These are phyloP conservation scores for Aricia agestis DNA, from an alignment of 1,140 invertebrate genomes.

Conservation along the genomic window DNA sequence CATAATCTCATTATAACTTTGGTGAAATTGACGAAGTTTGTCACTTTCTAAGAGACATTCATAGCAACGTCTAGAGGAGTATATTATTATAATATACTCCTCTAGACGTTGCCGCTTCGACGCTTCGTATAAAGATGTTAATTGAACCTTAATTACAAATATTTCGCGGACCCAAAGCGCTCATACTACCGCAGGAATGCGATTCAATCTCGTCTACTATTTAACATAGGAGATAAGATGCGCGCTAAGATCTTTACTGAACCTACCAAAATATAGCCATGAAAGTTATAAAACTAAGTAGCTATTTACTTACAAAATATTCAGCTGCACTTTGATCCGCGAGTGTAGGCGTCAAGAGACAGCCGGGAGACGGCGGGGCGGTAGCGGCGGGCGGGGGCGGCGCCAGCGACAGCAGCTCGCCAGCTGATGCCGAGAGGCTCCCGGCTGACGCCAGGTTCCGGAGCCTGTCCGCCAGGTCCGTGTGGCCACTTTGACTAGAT, in stretches of 20 bases:
- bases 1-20: background rate
- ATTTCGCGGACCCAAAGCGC: background rate
- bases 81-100: too few relatives aligned
- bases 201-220: background rate
- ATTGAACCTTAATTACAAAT: background rate
- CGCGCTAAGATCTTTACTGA: background rate
- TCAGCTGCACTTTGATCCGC: conserved; percentile 62
- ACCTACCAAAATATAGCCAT: background rate
- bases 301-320: conserved; percentile 60
- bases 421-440: conserved; percentile 70
- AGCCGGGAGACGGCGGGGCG: conserved; percentile 63
- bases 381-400: conserved; percentile 71
- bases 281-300: background rate
- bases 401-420: conserved; percentile 71
- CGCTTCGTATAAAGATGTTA: background rate
- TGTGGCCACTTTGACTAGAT: conserved; percentile 50
- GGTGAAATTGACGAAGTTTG: background rate
- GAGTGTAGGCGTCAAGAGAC: conserved; percentile 58
- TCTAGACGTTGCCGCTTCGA: background rate
- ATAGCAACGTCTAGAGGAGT: too few relatives aligned
- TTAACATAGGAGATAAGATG: too few relatives aligned
- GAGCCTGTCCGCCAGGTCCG: conserved; percentile 62
- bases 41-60: background rate
- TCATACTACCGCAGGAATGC: background rate
- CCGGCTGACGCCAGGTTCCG: conserved; percentile 74